Base-by-base conservation (phyloP, 2,888 invertebrate genomes). In the Ypsolopha sequella region DNA sequence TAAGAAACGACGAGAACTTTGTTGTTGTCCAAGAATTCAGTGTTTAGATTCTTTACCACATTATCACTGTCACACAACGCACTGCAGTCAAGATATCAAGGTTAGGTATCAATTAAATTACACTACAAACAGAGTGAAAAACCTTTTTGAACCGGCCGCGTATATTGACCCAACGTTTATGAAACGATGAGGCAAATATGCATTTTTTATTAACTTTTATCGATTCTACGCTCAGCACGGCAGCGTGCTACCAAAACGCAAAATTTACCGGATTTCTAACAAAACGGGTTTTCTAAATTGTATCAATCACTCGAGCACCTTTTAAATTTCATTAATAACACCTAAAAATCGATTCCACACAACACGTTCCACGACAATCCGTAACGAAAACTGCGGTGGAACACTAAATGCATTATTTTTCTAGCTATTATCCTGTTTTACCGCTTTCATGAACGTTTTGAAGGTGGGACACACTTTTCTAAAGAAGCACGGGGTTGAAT, bases 291-390 rank as follows among this genome's bases (percentile, higher is more conserved):
- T 51, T 47, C 34, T 9, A 41, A 36, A 34, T 39, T 68, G 72
- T 76, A 80, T 76, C 75, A 81, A 75, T 14, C 36, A 73, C 72
- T 69, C 76, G 67, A 80, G 74, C 79, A 81, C 79, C 74, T 80
- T 70, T 64, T 74, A 82, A 80, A 84, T 84, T 84, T 84, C 80
- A 84, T 81, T 85, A 84, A 85, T 85, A 85, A 82, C 82, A 82
- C 76, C 79, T 81, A 82, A 85, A 85, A 84, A 85, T 85, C 85
- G 85, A 85, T 85, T 68, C 68, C 73, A 81, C 81, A 77, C 45
- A 36, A 73, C 76, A 79, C 71, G 70, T 77, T 75, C 75, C 77
- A 76, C 76, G 78, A 78, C 80, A 78, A 80, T 80, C 79, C 78
- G 70, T 76, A 80, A 72, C 73, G 68, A 73, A 77, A 69, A 75